Evolutionary conservation across 2,113 vertebrate species (phyloP).

Genomic region (Stegostoma tigrinum): DNA sequence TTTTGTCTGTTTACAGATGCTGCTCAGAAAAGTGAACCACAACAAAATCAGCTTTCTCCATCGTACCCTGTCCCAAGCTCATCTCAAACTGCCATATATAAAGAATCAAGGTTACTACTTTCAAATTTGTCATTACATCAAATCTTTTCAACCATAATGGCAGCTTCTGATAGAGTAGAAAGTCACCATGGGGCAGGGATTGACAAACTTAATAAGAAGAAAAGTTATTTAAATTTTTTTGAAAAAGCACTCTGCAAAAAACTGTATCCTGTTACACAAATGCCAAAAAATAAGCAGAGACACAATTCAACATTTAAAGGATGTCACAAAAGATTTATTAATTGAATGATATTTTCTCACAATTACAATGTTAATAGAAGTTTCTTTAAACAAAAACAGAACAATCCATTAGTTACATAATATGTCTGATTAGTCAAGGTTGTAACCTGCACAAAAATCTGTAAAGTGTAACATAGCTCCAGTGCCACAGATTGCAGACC

Average conservation of each 20-base stretch:
- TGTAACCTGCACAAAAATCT: not conserved
- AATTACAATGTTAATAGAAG: not conserved
- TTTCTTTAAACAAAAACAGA: not conserved
- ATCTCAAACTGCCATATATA: not conserved
- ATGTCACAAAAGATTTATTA: not conserved
- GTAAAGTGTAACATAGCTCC: not conserved
- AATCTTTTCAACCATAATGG: not conserved
- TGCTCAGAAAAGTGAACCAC: not conserved
- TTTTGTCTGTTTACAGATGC: not conserved
- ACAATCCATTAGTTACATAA: not conserved
- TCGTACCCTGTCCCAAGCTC: too few relatives aligned
- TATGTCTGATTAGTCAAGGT: not conserved
- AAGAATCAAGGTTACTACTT: not conserved
- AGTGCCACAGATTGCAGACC: not conserved
- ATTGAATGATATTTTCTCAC: not conserved
- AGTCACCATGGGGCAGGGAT: not conserved
- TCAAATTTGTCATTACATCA: not conserved
- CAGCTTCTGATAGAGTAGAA: not conserved
- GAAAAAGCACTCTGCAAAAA: not conserved
- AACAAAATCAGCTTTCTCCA: too few relatives aligned
- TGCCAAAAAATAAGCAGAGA: not conserved
- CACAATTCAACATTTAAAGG: not conserved
- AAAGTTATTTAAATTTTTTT: not conserved
- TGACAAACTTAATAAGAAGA: not conserved
- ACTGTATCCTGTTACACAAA: not conserved